A percentile compares a stretch with the other conserved stretches of the same genome.
These are phyloP conservation scores for Dromiciops gliroides DNA, from an alignment of 2,113 vertebrate genomes.

Conservation along the genomic window DNA sequence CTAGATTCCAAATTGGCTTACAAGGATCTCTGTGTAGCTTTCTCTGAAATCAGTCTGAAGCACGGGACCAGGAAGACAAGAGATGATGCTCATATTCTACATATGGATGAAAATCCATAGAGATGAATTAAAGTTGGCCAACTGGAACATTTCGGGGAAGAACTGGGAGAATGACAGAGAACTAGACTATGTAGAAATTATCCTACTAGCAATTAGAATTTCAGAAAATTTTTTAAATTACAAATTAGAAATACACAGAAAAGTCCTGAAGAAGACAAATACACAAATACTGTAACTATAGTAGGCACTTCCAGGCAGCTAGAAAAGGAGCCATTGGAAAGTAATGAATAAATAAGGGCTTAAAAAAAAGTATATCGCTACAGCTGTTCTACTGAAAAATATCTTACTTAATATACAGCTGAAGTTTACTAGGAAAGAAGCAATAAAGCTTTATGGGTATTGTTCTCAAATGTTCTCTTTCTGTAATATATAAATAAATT, in stretches of 20 bases:
- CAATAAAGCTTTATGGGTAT: background rate
- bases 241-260: background rate
- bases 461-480: slow-evolving; percentile 57
- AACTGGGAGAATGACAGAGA: background rate
- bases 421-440: background rate
- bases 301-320: background rate
- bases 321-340: background rate
- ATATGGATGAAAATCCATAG: background rate
- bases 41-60: background rate
- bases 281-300: rapidly evolving
- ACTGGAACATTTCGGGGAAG: background rate
- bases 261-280: background rate
- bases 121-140: background rate
- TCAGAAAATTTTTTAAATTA: background rate
- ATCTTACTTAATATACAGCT: background rate
- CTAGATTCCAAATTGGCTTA: background rate
- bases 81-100: background rate
- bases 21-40: background rate
- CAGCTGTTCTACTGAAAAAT: background rate
- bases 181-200: background rate
- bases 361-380: background rate
- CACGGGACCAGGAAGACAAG: background rate
- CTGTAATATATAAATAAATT: slow-evolving; percentile 72
- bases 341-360: background rate
- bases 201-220: background rate